Base-by-base conservation (phyloP, 2,113 vertebrate species). In the Xenopus laevis region DNA sequence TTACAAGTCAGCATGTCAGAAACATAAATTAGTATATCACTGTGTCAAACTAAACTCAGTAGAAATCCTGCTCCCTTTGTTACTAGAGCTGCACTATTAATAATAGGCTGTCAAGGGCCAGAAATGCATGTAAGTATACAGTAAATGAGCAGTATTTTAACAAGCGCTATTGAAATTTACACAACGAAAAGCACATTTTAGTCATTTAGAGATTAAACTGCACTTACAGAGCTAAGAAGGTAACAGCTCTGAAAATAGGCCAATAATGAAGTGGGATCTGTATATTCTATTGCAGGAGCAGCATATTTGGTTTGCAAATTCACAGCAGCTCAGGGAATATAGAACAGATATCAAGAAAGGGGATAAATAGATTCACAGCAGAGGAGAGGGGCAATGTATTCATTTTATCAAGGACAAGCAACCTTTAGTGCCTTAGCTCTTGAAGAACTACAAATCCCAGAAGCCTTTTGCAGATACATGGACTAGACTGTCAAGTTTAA, bases 21-120 rank as follows among this genome's bases (percentile, higher is more conserved):
- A 63, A 69, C 73, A 69, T 69, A 76, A 76, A 69, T 76, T 76
- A 76, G 73, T 69, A 76, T 69, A 76, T 76, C 73, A 69, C 59
- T 44, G 66, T 69, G 65, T 75, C 65, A 76, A 44, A 23, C 20
- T 23, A 18, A 77, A 58, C 59, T 47, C 47, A 69, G 63, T 15
- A 16, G 73, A 45, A 64, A 53, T 4, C 47, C 18, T 13, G 10
- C 40, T 53, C 18, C 20, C 68, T 58, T 63, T 12, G 45, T 69
- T 47, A 60, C 55, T 64, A 44, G 70, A 44, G 74, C 50, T 45
- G 21, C 23, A 27, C 66, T 40, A 57, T 76, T 76, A 69, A 63
- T 69, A 57, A 77, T n/a, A 46, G 67, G 30, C 59, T 70, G 67
- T 70, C 74, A 70, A 61, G 57, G n/a, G 18, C 18, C 45, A 57